These are phyloP conservation scores for Acanthisitta chloris DNA, from an alignment of 2,113 vertebrate species.

Conservation along the genomic window DNA sequence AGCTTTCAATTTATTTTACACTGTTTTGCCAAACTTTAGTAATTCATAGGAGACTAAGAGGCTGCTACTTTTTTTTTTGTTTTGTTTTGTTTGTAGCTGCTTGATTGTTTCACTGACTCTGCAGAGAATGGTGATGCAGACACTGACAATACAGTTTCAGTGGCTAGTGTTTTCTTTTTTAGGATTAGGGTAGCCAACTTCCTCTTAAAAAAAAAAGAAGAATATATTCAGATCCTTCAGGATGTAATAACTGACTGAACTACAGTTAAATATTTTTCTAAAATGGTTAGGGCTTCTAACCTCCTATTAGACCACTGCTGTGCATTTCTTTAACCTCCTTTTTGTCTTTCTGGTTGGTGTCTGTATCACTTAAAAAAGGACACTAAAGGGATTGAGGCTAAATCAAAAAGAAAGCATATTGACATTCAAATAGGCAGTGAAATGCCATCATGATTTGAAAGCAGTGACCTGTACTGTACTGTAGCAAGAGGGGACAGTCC, in stretches of 20 bases:
- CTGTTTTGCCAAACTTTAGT: neutral
- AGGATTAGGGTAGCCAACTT: neutral
- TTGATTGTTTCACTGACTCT: neutral
- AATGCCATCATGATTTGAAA: slow-evolving; percentile 55
- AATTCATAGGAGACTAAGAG: neutral
- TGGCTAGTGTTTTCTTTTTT: neutral
- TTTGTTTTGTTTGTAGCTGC: neutral
- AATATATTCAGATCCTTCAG: neutral
- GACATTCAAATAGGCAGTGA: slow-evolving; percentile 53
- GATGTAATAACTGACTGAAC: neutral
- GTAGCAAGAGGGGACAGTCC: slow-evolving; percentile 47
- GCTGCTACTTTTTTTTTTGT: neutral
- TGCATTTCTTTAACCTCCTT: slow-evolving; percentile 49
- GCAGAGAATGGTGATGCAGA: neutral
- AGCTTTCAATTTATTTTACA: neutral
- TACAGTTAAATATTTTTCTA: neutral
- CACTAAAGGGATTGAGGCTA: slow-evolving; percentile 56
- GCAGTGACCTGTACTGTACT: slow-evolving; percentile 40
- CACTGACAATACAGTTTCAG: neutral
- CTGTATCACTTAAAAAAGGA: slow-evolving; percentile 43
- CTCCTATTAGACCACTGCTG: neutral
- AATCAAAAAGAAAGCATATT: slow-evolving; percentile 56
- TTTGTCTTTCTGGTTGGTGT: slow-evolving; percentile 58
- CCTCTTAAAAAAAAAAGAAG: neutral
- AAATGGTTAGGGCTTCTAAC: neutral